Evolutionary conservation across 1,140 invertebrate species (phyloP), one percentile per base, ranked within the genome.

Genomic region (Triops cancriformis): DNA sequence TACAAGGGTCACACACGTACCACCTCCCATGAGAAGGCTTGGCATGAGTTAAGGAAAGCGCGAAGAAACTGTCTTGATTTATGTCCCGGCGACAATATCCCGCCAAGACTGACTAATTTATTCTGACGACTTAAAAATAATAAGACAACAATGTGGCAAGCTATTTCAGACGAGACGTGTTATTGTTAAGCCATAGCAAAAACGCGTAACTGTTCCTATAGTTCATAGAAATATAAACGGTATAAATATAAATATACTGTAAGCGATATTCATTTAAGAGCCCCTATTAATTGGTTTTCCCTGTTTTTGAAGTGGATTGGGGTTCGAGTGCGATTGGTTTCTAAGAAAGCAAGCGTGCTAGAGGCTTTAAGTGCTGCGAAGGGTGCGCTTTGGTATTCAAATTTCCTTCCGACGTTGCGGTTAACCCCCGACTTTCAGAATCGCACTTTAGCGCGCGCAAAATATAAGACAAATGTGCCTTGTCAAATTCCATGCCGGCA

Each of bases 31-130:
- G 51, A 18, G 51, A 64, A 64, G 51, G 51, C 14, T 64, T 64
- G 51, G 51, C 51, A 64, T 23, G 51, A 23, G 51, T 23, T 23
- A n/a, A 64, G 18, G 31, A 37, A 64, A 64, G 18, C 51, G 23
- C 51, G 23, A 64, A 23, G 23, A 64, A 64, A 23, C 5, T 64
- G 51, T 64, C 51, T 18, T 64, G 51, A 64, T 64, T 64, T 64
- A 64, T 64, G 51, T 64, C 51, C 51, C 51, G 51, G 51, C 51
- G 51, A 64, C 51, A 64, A 64, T 64, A 64, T 64, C 51, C 51
- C 51, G 51, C 51, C 51, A 64, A 18, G 51, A 64, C 51, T 64
- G 51, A 64, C 51, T 64, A 64, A 64, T 64, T 64, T 64, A 64
- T 64, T 64, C 51, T n/a, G 31, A 12, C 23, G 51, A 23, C 18